phyloP scores from a whole-genome alignment of 2,888 invertebrate genomes.

The Cantharis rustica region DNA sequence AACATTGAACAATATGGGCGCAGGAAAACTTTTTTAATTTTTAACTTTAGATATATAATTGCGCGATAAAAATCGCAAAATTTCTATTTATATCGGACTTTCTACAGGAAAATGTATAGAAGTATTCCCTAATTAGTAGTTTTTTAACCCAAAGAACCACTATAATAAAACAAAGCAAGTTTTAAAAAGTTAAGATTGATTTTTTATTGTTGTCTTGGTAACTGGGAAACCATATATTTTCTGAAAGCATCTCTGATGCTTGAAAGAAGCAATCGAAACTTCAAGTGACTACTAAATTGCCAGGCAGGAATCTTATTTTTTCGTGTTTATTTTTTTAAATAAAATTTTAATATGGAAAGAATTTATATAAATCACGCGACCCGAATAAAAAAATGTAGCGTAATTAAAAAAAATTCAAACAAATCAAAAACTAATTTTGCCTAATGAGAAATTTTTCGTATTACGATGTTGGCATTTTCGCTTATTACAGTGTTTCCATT shows the following conservation, averaged over 20 bases:
- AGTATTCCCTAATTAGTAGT: too few species aligned
- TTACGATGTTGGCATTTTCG: not conserved
- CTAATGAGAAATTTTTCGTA: not conserved
- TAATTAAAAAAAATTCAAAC: not conserved
- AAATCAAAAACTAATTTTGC: not conserved
- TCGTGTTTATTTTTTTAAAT: not conserved
- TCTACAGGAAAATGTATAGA: too few species aligned
- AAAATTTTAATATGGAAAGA: not conserved
- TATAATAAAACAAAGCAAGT: not conserved
- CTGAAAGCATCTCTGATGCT: not conserved
- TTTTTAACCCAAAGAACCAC: not conserved
- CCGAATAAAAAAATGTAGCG: not conserved
- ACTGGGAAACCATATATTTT: not conserved
- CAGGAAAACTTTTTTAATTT: not conserved
- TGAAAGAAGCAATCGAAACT: not conserved
- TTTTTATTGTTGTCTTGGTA: not conserved
- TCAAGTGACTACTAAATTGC: not conserved
- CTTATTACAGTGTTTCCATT: not conserved
- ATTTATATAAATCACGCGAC: not conserved
- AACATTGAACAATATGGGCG: not conserved
- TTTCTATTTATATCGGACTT: not conserved
- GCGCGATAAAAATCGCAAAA: not conserved
- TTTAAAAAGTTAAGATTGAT: not conserved
- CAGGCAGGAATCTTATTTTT: not conserved
- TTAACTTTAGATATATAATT: not conserved